A percentile compares a stretch with the other conserved stretches of the same genome.
Evolutionary conservation across 2,888 invertebrate species (phyloP).

Genomic region (Pyrgus malvae): DNA sequence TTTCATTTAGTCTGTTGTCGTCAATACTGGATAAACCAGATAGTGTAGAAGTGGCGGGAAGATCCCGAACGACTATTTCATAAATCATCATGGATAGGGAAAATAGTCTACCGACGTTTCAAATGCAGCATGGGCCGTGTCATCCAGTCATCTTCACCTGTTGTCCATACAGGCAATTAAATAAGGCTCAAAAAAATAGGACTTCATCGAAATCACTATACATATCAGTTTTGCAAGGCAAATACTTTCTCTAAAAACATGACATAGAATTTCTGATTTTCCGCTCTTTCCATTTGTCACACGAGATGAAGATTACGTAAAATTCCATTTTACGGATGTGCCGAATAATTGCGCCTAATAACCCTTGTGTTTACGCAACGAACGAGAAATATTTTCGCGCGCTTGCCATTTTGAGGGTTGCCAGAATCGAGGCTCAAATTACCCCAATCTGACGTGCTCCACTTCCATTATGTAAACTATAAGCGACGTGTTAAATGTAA

Average conservation of each 20-base stretch:
- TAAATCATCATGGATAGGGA: too few species aligned
- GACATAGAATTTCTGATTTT: not conserved
- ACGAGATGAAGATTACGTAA: slow-evolving; percentile 17
- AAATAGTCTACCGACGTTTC: too few species aligned
- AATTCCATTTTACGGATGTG: slow-evolving; percentile 21
- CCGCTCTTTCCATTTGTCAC: slow-evolving; percentile 4
- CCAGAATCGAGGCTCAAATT: slow-evolving; percentile 48
- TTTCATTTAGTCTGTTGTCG: too few species aligned
- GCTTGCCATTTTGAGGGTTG: slow-evolving; percentile 40
- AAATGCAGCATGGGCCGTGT: too few species aligned
- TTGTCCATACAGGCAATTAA: too few species aligned
- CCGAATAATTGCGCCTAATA: slow-evolving; percentile 24
- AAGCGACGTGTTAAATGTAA: not conserved
- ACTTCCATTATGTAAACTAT: not conserved
- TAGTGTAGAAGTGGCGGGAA: too few species aligned
- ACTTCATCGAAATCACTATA: too few species aligned
- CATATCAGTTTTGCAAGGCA: too few species aligned
- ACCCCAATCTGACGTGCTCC: slow-evolving; percentile 41
- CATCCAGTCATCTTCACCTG: too few species aligned
- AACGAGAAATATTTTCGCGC: slow-evolving; percentile 33
- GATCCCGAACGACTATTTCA: too few species aligned
- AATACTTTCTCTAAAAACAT: not conserved
- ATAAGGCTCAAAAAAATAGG: too few species aligned
- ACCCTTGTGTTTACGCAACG: slow-evolving; percentile 24
- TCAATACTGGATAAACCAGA: too few species aligned